Conservation (phyloP, 2,113 vertebrate species). For the Prietella phreatophila region DNA sequence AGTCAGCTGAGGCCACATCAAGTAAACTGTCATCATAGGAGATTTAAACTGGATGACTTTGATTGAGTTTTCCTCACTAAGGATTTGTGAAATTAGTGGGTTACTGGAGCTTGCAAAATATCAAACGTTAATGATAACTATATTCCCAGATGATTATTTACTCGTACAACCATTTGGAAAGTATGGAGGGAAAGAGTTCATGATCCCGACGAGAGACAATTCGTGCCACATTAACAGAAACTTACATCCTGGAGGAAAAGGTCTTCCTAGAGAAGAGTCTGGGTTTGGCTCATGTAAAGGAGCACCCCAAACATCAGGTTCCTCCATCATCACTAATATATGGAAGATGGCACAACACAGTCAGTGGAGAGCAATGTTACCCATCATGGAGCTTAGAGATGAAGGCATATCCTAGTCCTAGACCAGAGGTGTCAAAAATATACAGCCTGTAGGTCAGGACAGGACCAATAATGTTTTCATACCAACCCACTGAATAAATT, state of each 20-base stretch:
- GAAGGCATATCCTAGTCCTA: not conserved
- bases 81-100: conserved; percentile 58
- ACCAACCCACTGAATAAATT: not conserved
- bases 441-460: not conserved
- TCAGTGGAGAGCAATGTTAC: conserved; percentile 49
- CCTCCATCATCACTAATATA: conserved; percentile 80
- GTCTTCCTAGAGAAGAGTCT: conserved; percentile 83
- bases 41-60: conserved; percentile 33
- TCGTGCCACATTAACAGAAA: conserved; percentile 57
- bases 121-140: conserved; percentile 37
- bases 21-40: conserved; percentile 43
- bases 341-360: conserved; percentile 61
- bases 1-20: conserved; percentile 41
- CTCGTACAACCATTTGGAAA: conserved; percentile 37
- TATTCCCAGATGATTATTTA: conserved; percentile 40
- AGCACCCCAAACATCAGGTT: conserved; percentile 91
- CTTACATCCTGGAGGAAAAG: conserved; percentile 97
- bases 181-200: conserved; percentile 46
- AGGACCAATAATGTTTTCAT: not conserved
- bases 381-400: conserved; percentile 14
- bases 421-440: conserved; percentile 1
- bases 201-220: conserved; percentile 45
- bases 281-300: conserved; percentile 71
- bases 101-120: conserved; percentile 40
- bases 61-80: conserved; percentile 48